Percentiles rank a stretch among this genome's conserved stretches.
phyloP scores from a whole-genome alignment of 1,140 invertebrate species.

The Laupala kohalensis region DNA sequence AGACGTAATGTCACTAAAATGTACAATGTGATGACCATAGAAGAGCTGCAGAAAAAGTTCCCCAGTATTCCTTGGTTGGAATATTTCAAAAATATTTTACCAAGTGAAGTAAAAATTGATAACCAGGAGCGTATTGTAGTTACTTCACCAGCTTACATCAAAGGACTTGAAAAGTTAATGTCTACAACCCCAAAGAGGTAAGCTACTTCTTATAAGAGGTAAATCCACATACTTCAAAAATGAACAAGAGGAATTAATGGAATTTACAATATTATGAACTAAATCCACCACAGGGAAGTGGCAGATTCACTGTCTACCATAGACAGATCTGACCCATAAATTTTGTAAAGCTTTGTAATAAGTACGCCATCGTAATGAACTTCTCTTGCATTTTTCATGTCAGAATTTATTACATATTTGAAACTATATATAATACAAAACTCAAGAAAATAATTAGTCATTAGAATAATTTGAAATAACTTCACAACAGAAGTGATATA shows the following conservation, averaged over 20 bases:
- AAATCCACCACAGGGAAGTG: too few species aligned
- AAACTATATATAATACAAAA: too few species aligned
- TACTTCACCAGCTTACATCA: constrained; percentile 62
- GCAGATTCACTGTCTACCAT: too few species aligned
- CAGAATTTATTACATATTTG: too few species aligned
- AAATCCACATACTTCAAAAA: neutral
- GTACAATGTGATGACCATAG: constrained; percentile 80
- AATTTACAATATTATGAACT: too few species aligned
- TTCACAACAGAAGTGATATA: too few species aligned
- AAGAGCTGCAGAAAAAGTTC: constrained; percentile 56
- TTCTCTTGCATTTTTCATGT: too few species aligned
- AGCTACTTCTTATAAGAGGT: constrained; percentile 16
- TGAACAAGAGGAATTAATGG: neutral
- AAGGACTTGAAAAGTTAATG: constrained; percentile 46
- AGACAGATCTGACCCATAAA: too few species aligned
- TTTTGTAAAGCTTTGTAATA: too few species aligned
- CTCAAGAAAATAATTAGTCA: too few species aligned
- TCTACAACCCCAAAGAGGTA: constrained; percentile 40
- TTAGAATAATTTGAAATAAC: too few species aligned
- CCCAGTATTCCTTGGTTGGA: constrained; percentile 65
- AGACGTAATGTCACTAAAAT: constrained; percentile 77
- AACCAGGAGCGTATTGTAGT: constrained; percentile 66
- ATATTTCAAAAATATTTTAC: constrained; percentile 66
- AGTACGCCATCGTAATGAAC: too few species aligned
- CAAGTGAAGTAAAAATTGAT: constrained; percentile 39